Evolutionary conservation across 2,888 invertebrate genomes (phyloP).

Genomic region (Drosophila algonquin): DNA sequence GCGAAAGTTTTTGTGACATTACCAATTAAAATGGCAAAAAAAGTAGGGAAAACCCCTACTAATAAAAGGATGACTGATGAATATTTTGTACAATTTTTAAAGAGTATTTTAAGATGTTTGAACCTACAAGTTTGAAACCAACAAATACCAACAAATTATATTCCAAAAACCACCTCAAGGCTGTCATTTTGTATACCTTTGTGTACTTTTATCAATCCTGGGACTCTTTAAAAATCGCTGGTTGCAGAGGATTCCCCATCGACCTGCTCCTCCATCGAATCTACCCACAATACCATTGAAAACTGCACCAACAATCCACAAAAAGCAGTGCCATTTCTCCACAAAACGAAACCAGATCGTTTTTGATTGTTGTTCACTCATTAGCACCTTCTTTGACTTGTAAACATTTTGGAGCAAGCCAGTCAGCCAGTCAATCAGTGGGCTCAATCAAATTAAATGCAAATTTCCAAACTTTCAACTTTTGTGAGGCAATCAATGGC

Average conservation of each 20-base stretch:
- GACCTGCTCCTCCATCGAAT: background rate
- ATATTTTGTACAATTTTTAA: background rate
- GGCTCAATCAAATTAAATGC: slow-evolving; percentile 73
- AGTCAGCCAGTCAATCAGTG: slow-evolving; percentile 15
- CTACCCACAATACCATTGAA: background rate
- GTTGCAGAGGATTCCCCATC: too few species aligned
- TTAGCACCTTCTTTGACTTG: slow-evolving; percentile 55
- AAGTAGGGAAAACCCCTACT: background rate
- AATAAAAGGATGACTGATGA: too few species aligned
- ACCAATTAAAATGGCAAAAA: background rate
- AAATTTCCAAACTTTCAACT: slow-evolving; percentile 48
- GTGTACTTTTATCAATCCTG: too few species aligned
- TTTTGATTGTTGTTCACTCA: slow-evolving; percentile 37
- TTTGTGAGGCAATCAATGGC: slow-evolving; percentile 49
- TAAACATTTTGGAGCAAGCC: slow-evolving; percentile 26
- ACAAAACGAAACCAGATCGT: background rate
- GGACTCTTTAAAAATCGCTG: too few species aligned
- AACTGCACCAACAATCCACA: background rate
- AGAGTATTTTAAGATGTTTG: background rate
- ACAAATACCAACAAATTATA: background rate
- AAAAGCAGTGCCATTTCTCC: background rate
- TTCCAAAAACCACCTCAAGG: background rate
- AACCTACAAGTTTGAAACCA: too few species aligned
- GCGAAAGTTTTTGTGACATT: background rate
- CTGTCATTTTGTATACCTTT: background rate